A percentile compares a stretch with the other conserved stretches of the same genome.
phyloP scores from a whole-genome alignment of 2,113 vertebrate genomes.

The Siniperca knerii region DNA sequence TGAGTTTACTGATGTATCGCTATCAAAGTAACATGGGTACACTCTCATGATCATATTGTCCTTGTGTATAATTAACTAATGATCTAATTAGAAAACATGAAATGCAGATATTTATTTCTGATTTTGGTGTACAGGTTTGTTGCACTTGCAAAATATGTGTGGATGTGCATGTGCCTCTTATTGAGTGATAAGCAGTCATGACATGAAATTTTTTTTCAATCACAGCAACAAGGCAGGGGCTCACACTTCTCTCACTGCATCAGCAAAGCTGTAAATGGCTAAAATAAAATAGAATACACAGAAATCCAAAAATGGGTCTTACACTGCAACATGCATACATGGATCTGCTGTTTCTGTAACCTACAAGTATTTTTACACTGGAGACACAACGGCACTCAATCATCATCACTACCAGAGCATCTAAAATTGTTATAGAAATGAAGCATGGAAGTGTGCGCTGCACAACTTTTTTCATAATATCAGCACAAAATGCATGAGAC shows the following conservation, averaged over 20 bases:
- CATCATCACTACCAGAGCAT: constrained; percentile 40
- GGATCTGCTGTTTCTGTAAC: constrained; percentile 3
- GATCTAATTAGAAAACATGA: background rate
- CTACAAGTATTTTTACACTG: constrained; percentile 27
- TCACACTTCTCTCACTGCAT: background rate
- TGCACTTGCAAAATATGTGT: background rate
- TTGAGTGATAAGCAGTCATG: background rate
- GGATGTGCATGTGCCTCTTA: background rate
- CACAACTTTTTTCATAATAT: constrained; percentile 64
- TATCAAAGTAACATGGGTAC: background rate
- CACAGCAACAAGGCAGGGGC: background rate
- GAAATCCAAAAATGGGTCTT: background rate
- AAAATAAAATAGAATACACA: background rate
- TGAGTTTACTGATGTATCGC: background rate
- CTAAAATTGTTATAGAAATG: constrained; percentile 60
- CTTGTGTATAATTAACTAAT: background rate
- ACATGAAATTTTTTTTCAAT: background rate
- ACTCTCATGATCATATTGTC: background rate
- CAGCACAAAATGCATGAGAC: constrained; percentile 71
- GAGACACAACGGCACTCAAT: constrained; percentile 39
- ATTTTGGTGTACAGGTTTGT: background rate
- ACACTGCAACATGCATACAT: background rate
- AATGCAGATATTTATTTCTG: background rate
- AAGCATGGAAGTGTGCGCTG: constrained; percentile 37
- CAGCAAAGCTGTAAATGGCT: background rate